These are phyloP conservation scores for Apotomis turbidana DNA, from an alignment of 2,888 invertebrate genomes.

Conservation along the genomic window DNA sequence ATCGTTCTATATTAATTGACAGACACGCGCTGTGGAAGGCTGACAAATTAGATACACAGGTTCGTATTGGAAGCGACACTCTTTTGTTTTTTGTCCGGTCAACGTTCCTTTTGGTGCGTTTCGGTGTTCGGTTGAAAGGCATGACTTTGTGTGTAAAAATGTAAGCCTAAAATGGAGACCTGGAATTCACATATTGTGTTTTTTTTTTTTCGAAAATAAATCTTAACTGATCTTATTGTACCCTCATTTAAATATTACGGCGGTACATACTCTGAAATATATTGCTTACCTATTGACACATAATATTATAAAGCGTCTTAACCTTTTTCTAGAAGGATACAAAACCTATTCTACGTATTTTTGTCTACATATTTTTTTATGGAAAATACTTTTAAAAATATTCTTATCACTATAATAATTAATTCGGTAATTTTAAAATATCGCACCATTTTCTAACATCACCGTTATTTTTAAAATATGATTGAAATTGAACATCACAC, in stretches of 20 bases:
- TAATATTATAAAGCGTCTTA: no score
- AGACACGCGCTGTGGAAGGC: constrained; percentile 63
- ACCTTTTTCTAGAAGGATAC: no score
- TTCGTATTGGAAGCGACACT: constrained; percentile 66
- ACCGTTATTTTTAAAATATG: neutral
- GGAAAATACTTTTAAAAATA: no score
- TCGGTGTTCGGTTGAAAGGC: constrained; percentile 12
- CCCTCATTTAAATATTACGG: no score
- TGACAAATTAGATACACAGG: constrained; percentile 79
- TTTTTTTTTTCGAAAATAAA: neutral
- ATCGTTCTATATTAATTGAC: constrained; percentile 77
- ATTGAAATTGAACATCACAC: neutral
- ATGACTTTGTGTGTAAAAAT: constrained; percentile 17
- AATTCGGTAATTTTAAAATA: no score
- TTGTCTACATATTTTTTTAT: no score
- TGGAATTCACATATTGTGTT: neutral
- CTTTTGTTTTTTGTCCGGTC: constrained; percentile 40
- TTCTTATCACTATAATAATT: no score
- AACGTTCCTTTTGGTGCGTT: constrained; percentile 18
- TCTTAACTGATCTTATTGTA: no score
- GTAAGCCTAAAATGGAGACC: neutral
- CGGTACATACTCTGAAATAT: no score
- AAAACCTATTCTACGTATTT: no score
- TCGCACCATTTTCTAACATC: neutral
- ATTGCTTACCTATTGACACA: no score